Evolutionary conservation across 2,113 vertebrate species (phyloP).

Genomic region (Dasyurus viverrinus): DNA sequence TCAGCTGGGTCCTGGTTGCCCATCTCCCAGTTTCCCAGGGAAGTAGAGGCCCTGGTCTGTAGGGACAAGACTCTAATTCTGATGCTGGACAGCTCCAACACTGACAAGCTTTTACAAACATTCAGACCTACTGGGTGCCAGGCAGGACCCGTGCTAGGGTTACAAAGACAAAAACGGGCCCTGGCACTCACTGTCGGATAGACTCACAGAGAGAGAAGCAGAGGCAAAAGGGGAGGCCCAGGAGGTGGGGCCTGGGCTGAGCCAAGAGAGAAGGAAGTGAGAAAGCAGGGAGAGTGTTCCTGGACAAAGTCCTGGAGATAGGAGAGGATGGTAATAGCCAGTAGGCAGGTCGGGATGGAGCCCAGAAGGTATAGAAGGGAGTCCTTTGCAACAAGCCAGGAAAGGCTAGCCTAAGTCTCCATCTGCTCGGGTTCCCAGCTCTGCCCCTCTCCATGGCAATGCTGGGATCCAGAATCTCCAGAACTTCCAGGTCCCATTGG

Average conservation of each 20-base stretch:
- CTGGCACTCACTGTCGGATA: no score
- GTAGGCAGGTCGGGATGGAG: no score
- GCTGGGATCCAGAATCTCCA: neutral
- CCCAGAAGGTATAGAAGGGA: neutral
- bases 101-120: neutral
- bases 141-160: neutral
- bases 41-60: neutral
- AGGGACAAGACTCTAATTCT: neutral
- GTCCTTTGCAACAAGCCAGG: neutral
- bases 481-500: neutral
- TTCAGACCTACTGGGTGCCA: neutral
- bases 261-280: no score
- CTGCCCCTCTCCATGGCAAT: neutral
- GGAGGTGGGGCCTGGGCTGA: no score
- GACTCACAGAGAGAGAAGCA: neutral
- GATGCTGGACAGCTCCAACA: neutral
- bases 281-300: neutral
- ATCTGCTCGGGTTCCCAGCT: neutral
- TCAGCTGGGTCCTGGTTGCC: no score
- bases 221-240: fast-evolving
- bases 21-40: neutral
- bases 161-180: no score
- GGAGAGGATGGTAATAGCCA: neutral
- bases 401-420: neutral
- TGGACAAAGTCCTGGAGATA: neutral